Base-by-base conservation (phyloP, 2,888 invertebrate species). In the Eupithecia pulchellata region DNA sequence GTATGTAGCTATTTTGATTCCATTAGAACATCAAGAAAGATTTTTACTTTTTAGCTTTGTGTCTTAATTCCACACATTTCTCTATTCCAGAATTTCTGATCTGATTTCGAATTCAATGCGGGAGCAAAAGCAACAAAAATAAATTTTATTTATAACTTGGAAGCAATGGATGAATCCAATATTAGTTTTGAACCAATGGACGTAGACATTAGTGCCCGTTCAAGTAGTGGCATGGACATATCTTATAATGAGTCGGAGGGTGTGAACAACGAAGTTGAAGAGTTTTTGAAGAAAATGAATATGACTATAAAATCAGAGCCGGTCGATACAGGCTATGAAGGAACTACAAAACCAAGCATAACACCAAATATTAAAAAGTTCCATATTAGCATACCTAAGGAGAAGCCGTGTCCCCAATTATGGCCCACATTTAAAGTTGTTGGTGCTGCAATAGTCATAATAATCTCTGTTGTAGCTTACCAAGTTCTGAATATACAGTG, bases 121-220 rank as follows among this genome's bases (percentile, higher is more conserved):
- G 30, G 58, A 57, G 65, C 64, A 42, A 61, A 60, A 52, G 11
- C 30, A 5, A 36, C 62, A 20, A 68, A 68, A 72, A 68, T 63
- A 63, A 47, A 29, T 61, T 64, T 36, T 66, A 58, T 70, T 47
- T 62, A n/a, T 62, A 65, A 61, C 58, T 47, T 25, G 17, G 20
- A 20, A 29, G 29, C 47, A 84, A 61, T 85, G 84, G 80, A 86
- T 36, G 74, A 73, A 63, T 74, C 73, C 65, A 78, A 89, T 72
- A 68, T 77, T 36, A 90, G 87, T 75, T 88, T 75, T 76, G 93
- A 93, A 76, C 92, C 93, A 11, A 94, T 94, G 93, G 93, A 94
- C 63, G 81, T 94, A 64, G 93, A 94, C 80, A 68, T 87, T 64
- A 93, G 93, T 80, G 74, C 76, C 63, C 83, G 86, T 81, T 93